Base-by-base conservation (phyloP, 2,797 vertebrate genomes). In the Fringilla coelebs region DNA sequence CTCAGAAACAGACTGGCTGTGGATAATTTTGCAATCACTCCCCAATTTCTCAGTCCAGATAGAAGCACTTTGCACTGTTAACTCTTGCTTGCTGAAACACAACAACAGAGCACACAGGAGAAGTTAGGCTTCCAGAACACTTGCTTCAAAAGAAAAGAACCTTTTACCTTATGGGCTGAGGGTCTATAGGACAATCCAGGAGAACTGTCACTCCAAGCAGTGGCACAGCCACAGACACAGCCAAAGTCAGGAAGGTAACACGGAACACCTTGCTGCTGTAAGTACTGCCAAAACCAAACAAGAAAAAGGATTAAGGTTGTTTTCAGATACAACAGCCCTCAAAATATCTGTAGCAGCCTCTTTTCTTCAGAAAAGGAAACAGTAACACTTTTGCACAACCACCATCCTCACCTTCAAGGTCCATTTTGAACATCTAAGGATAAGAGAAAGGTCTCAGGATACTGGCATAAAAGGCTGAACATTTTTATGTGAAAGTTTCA, bases 251-350 rank as follows among this genome's bases (percentile, higher is more conserved):
- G 72, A 99, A 98, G 6, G 99, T 99, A 77, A 98, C 98, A 77
- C 98, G 98, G 94, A 99, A 99, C 29, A 99, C 98, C 91, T 98
- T 99, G 77, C 98, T 98, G 26, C 99, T 99, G 96, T 99, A 99
- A 36, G 99, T 98, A 84, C 99, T 99, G 97, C 7, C 66, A 92
- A 89, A 95, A 62, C 13, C 34, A 96, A 45, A 96, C 3, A 87
- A n/a, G 52, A 66, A 79, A 84, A 7, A 86, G 20, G 22, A 72
- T 88, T 70, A 87, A n/a, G 3, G 40, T 1, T 4, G 2, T 29
- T 66, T 48, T 43, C 78, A 68, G 8, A 78, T 25, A 41, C 11
- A 84, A 43, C 0, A 70, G 48, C 36, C 17, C 18, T 82, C 41
- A 48, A 52, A 77, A 62, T 46, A 14, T 29, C 22, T 77, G 26